phyloP scores from a whole-genome alignment of 2,888 invertebrate species.

The Isotomurus palustris region DNA sequence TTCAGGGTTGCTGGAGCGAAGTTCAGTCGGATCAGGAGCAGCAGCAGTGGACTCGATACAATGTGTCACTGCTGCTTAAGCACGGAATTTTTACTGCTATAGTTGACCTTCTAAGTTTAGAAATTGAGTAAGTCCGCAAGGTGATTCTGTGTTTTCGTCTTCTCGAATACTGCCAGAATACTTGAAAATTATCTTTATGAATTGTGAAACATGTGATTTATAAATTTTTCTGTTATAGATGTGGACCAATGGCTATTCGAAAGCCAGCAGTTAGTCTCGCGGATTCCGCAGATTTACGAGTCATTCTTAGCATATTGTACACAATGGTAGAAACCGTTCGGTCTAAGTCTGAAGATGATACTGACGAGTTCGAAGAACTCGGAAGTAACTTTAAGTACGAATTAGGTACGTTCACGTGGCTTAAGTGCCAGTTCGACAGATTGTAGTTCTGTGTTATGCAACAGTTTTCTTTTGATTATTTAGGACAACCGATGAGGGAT shows the following conservation, averaged over 20 bases:
- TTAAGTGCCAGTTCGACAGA: neutral
- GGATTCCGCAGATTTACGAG: slow-evolving; percentile 86
- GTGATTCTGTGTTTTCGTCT: too few relatives aligned
- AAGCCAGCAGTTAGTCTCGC: slow-evolving; percentile 76
- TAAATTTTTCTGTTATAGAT: slow-evolving; percentile 16
- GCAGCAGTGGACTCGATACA: slow-evolving; percentile 72
- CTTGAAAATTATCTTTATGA: neutral
- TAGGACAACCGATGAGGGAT: slow-evolving; percentile 62
- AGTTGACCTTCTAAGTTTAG: slow-evolving; percentile 87
- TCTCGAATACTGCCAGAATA: too few relatives aligned
- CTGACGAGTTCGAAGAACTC: slow-evolving; percentile 49
- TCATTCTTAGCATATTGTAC: slow-evolving; percentile 88
- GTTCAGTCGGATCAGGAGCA: slow-evolving; percentile 89
- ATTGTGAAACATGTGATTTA: neutral
- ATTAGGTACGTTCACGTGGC: slow-evolving; percentile 51
- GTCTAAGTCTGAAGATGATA: slow-evolving; percentile 48
- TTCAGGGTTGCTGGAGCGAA: slow-evolving; percentile 80
- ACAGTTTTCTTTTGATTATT: slow-evolving; percentile 12
- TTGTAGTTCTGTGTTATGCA: too few relatives aligned
- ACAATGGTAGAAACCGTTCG: slow-evolving; percentile 92
- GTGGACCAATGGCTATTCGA: slow-evolving; percentile 61
- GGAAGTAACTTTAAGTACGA: slow-evolving; percentile 59
- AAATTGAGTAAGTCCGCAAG: slow-evolving; percentile 78
- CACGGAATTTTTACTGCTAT: slow-evolving; percentile 86
- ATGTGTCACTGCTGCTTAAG: slow-evolving; percentile 81